Conservation (phyloP, 2,888 invertebrate species). For the Leptopterna dolabrata region DNA sequence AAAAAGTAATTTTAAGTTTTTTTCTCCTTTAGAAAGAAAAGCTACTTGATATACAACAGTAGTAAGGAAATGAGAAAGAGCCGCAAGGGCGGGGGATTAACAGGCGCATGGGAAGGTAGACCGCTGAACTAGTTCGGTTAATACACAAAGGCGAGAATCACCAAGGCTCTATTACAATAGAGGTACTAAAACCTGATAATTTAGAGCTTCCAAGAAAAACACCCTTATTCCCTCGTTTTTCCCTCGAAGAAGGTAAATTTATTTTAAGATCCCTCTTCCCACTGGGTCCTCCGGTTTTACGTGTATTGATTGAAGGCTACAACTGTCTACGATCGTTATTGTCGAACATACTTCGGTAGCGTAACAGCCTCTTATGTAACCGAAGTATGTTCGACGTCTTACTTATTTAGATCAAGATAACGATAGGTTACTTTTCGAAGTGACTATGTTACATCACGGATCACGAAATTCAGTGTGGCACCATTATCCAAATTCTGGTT, state of each 20-base stretch:
- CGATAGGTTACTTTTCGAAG: too few species aligned
- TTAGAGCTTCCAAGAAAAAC: conserved; percentile 6
- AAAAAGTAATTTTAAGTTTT: conserved; percentile 18
- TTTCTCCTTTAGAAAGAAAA: background rate
- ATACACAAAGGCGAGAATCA: background rate
- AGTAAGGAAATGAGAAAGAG: background rate
- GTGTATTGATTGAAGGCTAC: background rate
- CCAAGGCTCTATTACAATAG: background rate
- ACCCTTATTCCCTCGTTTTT: conserved; percentile 1
- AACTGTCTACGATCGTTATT: too few species aligned
- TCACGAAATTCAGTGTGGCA: too few species aligned
- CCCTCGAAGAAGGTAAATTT: background rate
- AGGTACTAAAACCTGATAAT: conserved; percentile 18
- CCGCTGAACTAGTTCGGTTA: background rate
- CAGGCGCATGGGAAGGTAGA: background rate
- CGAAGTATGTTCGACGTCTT: too few species aligned
- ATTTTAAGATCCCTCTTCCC: background rate
- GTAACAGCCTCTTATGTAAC: too few species aligned
- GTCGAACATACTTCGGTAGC: too few species aligned
- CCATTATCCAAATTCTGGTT: too few species aligned
- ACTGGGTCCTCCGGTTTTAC: background rate
- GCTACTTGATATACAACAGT: background rate
- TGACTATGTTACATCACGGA: too few species aligned
- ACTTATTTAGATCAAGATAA: too few species aligned
- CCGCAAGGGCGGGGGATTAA: background rate